phyloP scores from a whole-genome alignment of 2,797 vertebrate genomes.

The Periparus ater region DNA sequence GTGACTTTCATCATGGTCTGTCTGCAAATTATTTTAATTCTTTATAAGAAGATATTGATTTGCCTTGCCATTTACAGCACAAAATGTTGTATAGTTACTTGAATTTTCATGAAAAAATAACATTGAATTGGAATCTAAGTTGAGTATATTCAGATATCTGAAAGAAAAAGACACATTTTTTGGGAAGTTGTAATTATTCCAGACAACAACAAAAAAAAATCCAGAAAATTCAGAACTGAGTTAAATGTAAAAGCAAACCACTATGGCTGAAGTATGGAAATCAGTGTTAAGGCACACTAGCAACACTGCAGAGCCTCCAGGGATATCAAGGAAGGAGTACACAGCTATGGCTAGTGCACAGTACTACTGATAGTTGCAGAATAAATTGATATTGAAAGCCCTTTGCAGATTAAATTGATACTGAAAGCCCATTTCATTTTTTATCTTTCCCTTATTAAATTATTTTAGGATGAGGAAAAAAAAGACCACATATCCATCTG shows the following conservation, averaged over 20 bases:
- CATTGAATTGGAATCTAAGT: neutral
- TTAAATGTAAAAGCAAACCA: neutral
- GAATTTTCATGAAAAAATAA: neutral
- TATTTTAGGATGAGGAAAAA: constrained; percentile 31
- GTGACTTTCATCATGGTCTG: neutral
- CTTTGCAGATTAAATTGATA: constrained; percentile 24
- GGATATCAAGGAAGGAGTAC: neutral
- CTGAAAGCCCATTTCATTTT: constrained; percentile 57
- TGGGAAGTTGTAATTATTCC: neutral
- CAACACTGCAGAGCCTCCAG: neutral
- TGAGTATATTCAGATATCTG: neutral
- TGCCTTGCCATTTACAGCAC: neutral
- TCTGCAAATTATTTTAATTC: constrained; percentile 9
- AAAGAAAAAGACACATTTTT: neutral
- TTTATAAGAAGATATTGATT: neutral
- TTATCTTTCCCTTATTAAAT: constrained; percentile 46
- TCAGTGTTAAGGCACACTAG: neutral
- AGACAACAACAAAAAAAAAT: neutral
- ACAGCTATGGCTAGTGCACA: neutral
- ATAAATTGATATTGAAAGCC: constrained; percentile 45
- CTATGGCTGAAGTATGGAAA: neutral
- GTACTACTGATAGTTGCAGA: neutral
- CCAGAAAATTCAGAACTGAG: neutral
- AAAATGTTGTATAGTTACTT: neutral
- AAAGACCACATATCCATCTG: neutral